Percentiles rank a stretch among this genome's conserved stretches.
These are phyloP conservation scores for Synergus laeviventris DNA, from an alignment of 2,888 invertebrate genomes.

Conservation along the genomic window DNA sequence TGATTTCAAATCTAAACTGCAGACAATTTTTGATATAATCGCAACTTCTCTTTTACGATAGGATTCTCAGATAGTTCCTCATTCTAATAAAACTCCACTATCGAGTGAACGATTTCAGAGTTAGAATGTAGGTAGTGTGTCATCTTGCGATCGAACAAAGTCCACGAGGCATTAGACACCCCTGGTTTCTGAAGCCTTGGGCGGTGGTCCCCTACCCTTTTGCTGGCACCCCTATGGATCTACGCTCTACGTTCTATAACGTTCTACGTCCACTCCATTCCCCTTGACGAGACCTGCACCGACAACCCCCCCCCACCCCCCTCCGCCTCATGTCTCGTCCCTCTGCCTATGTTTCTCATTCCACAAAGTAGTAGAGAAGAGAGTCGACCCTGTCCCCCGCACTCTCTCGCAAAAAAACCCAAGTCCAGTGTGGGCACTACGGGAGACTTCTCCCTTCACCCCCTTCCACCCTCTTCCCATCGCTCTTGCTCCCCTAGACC, in stretches of 20 bases:
- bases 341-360: slow-evolving; percentile 61
- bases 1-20: no score
- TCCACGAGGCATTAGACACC: slow-evolving; percentile 70
- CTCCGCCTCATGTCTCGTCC: slow-evolving; percentile 45
- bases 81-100: background rate
- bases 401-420: slow-evolving; percentile 66
- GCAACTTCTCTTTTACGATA: background rate
- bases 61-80: background rate
- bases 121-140: slow-evolving; percentile 49
- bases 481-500: slow-evolving; percentile 41
- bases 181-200: slow-evolving; percentile 71
- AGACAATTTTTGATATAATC: no score
- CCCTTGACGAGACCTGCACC: slow-evolving; percentile 49
- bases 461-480: slow-evolving; percentile 65
- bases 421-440: slow-evolving; percentile 73
- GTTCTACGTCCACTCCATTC: slow-evolving; percentile 39
- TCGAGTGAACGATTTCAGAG: background rate
- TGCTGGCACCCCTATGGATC: slow-evolving; percentile 72
- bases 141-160: slow-evolving; percentile 65
- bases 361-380: slow-evolving; percentile 56
- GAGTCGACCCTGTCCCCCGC: slow-evolving; percentile 50
- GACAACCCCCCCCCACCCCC: slow-evolving; percentile 34
- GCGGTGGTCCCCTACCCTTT: slow-evolving; percentile 70
- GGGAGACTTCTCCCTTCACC: slow-evolving; percentile 66
- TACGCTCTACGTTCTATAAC: slow-evolving; percentile 57